These are phyloP conservation scores for Leptopilina myrica DNA, from an alignment of 2,888 invertebrate genomes.

Conservation along the genomic window DNA sequence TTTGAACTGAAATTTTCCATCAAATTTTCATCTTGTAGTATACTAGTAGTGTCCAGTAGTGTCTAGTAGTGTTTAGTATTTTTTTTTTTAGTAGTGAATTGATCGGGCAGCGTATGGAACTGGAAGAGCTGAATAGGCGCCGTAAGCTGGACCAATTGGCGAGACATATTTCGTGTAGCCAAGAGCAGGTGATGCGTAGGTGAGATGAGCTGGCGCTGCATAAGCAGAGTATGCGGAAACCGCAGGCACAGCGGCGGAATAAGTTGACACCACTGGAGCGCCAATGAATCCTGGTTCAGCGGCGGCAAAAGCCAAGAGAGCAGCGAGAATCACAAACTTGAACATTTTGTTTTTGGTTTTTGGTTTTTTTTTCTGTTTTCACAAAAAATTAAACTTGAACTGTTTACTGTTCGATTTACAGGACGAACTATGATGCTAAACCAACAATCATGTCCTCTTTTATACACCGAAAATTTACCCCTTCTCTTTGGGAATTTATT, in stretches of 20 bases:
- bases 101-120: slow-evolving; percentile 10
- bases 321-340: slow-evolving; percentile 61
- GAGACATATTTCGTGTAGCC: slow-evolving; percentile 23
- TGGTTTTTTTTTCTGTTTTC: neutral
- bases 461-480: slow-evolving; percentile 24
- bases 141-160: neutral
- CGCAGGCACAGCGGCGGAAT: slow-evolving; percentile 59
- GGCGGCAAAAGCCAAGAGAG: slow-evolving; percentile 70
- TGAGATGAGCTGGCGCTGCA: slow-evolving; percentile 69
- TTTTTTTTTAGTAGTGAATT: slow-evolving; percentile 15
- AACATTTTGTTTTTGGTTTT: slow-evolving; percentile 52
- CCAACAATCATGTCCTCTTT: neutral
- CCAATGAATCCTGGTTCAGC: slow-evolving; percentile 73
- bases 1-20: neutral
- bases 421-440: neutral
- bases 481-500: neutral
- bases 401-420: slow-evolving; percentile 6
- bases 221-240: slow-evolving; percentile 47
- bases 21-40: neutral
- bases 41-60: too few species aligned
- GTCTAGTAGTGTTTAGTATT: neutral
- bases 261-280: slow-evolving; percentile 63
- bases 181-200: slow-evolving; percentile 68
- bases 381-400: too few species aligned
- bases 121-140: neutral